These are phyloP conservation scores for Drosophila trapezifrons DNA, from an alignment of 1,140 invertebrate genomes.

Conservation along the genomic window DNA sequence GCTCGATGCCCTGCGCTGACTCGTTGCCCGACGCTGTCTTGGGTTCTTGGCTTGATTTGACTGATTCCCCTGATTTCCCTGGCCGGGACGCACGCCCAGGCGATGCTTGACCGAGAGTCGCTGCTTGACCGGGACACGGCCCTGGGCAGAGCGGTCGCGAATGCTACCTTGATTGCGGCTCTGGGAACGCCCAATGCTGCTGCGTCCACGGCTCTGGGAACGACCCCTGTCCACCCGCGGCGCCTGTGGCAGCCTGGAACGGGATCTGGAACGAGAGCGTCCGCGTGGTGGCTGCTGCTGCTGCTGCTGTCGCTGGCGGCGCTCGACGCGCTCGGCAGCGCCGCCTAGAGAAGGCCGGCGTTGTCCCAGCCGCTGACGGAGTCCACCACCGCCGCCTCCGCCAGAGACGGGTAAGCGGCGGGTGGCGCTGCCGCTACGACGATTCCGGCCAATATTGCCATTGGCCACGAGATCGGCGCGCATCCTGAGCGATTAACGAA, in stretches of 20 bases:
- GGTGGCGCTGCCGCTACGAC: conserved; percentile 43
- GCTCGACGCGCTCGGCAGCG: conserved; percentile 73
- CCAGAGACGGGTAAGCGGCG: conserved; percentile 52
- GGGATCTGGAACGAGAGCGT: conserved; percentile 64
- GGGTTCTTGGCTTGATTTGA: conserved; percentile 23
- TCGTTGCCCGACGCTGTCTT: conserved; percentile 35
- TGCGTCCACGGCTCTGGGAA: conserved; percentile 37
- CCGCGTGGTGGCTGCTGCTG: conserved; percentile 49
- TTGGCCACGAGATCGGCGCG: conserved; percentile 73
- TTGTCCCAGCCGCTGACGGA: conserved; percentile 65
- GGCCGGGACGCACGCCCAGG: conserved; percentile 66
- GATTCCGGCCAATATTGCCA: conserved; percentile 33
- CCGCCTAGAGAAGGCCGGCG: conserved; percentile 69
- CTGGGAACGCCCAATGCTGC: conserved; percentile 9
- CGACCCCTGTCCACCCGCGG: conserved; percentile 28
- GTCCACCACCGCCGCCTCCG: conserved; percentile 21
- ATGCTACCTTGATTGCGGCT: conserved; percentile 14
- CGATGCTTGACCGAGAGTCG: conserved; percentile 76
- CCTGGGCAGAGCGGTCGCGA: conserved; percentile 28
- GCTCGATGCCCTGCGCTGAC: conserved; percentile 45
- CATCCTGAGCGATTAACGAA: conserved; percentile 73
- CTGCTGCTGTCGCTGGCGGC: conserved; percentile 55
- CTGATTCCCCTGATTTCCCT: conserved; percentile 24
- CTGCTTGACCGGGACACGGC: conserved; percentile 30
- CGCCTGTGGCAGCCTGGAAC: conserved; percentile 31